Percentiles rank a stretch among this genome's conserved stretches.
phyloP scores from a whole-genome alignment of 30 jellyfish, hydroid and myxozoan species.

The Morbakka virulenta region DNA sequence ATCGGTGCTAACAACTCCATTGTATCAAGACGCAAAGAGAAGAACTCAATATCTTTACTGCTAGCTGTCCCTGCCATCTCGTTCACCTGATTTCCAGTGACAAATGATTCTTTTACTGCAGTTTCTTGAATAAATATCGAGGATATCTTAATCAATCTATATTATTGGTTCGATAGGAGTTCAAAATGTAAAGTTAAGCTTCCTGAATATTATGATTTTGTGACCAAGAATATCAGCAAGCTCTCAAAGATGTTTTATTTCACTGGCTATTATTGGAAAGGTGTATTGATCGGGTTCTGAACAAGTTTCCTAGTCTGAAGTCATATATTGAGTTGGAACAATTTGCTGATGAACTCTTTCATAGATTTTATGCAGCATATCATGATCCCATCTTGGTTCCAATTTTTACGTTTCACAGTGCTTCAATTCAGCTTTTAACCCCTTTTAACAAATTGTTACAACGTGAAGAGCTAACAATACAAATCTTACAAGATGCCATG shows the following conservation, averaged over 20 bases:
- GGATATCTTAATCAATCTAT: no score
- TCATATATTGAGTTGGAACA: conserved; percentile 27
- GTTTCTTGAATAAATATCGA: conserved; percentile 37
- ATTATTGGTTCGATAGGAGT: conserved; percentile 41
- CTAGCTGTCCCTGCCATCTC: conserved; percentile 75
- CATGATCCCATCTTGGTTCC: conserved; percentile 15
- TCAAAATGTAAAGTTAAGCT: conserved; percentile 33
- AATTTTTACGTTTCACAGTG: conserved; percentile 5
- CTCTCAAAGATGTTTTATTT: no score
- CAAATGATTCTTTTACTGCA: conserved; percentile 28
- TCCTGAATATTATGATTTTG: conserved; percentile 36
- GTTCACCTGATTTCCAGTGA: conserved; percentile 59
- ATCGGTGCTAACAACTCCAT: conserved; percentile 46
- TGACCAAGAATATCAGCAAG: conserved; percentile 35
- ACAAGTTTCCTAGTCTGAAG: conserved; percentile 24
- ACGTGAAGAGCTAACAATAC: no score
- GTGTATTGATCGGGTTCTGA: conserved; percentile 27
- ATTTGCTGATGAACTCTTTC: conserved; percentile 37
- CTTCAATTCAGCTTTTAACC: no score
- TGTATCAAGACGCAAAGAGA: conserved; percentile 22
- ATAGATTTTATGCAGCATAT: conserved; percentile 20
- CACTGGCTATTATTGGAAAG: conserved; percentile 67
- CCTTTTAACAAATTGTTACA: conserved; percentile 37
- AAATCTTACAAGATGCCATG: conserved; percentile 26
- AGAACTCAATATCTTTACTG: conserved; percentile 37